These are phyloP conservation scores for Oryctolagus cuniculus DNA, from an alignment of 2,113 vertebrate species.

Conservation along the genomic window mOryCun1.1 NC_091448.1:33730001-33730500, in stretches of 20 bases:
- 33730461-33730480: too few species aligned
- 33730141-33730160: background rate
- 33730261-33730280: constrained; percentile 1
- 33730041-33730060: constrained; percentile 81
- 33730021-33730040: constrained; percentile 77
- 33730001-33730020: constrained; percentile 81
- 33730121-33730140: background rate
- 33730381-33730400: background rate
- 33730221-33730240: background rate
- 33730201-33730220: background rate
- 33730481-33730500: constrained; percentile 50
- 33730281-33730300: background rate
- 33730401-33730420: background rate
- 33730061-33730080: constrained; percentile 82
- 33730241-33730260: background rate
- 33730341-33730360: background rate
- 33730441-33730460: too few species aligned
- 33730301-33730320: background rate
- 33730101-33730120: constrained; percentile 45
- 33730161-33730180: background rate
- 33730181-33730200: constrained; percentile 21
- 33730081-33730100: constrained; percentile 59
- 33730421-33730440: background rate
- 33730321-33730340: background rate
- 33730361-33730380: background rate